Evolutionary conservation across 2,797 vertebrate species (phyloP), one percentile per base, ranked within the genome.

Genomic region (Clarias laeviceps): DNA sequence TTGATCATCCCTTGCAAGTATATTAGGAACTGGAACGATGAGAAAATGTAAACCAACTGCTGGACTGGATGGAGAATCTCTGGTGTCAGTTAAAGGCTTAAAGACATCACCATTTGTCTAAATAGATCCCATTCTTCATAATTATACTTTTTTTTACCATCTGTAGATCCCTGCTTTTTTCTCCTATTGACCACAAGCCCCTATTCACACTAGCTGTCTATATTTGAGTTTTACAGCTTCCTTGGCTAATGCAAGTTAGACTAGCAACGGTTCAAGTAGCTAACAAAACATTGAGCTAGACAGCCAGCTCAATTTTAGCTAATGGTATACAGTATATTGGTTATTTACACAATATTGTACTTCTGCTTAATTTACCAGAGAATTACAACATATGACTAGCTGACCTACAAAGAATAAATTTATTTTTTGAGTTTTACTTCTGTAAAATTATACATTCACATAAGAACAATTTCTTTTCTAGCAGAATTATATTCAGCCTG

Each of bases 31-130:
- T 78, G 56, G 74, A 59, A 78, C 34, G 29, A 59, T 22, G 29
- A 78, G 56, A 68, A 79, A 77, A 68, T 57, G 24, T 57, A 29
- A 77, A 76, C 61, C 4, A 8, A 83, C 40, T 81, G 64, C 45
- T 32, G 40, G n/a, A 84, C 27, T 34, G 27, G 82, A 64, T 54
- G 40, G 11, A 50, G 37, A 83, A 83, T 45, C 80, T 65, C 72
- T 77, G 72, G 61, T 76, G 82, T 77, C 61, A 20, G 77, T 84
- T 84, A 76, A 83, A 50, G 20, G 72, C 40, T 83, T 76, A 45
- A 45, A 50, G 61, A 65, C 59, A 50, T 34, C 37, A 56, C 17
- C 14, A 56, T 76, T 32, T 32, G 54, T 77, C 27, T 77, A 57
- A 57, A 57, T 56, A 57, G 73, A 77, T 29, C 54, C 54, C 32